A percentile compares a stretch with the other conserved stretches of the same genome.
Evolutionary conservation across 1,140 invertebrate species (phyloP).

Genomic region (Cephus cinctus): DNA sequence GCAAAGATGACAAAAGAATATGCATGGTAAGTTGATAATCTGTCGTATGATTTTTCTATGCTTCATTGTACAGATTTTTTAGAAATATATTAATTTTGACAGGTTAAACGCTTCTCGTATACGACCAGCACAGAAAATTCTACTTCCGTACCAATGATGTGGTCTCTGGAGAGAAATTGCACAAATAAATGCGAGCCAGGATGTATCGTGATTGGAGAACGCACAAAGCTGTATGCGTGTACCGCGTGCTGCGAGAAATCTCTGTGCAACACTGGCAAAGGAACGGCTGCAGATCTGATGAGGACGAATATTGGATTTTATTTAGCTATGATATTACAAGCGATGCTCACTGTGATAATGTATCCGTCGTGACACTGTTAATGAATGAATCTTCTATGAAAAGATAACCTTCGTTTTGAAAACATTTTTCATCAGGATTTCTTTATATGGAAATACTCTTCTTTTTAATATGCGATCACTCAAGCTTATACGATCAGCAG

Average conservation of each 20-base stretch:
- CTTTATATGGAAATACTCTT: too few species aligned
- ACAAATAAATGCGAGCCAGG: conserved; percentile 79
- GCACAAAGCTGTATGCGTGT: conserved; percentile 81
- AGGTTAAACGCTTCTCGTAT: conserved; percentile 82
- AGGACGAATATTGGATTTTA: conserved; percentile 41
- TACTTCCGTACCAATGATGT: conserved; percentile 71
- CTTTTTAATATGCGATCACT: too few species aligned
- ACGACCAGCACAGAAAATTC: conserved; percentile 79
- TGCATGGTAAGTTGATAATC: conserved; percentile 70
- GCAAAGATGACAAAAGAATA: conserved; percentile 69
- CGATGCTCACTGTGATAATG: conserved; percentile 43
- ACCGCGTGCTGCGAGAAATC: conserved; percentile 76
- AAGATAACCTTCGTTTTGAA: too few species aligned
- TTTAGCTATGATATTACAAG: conserved; percentile 43
- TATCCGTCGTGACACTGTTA: conserved; percentile 43
- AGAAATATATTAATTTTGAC: conserved; percentile 21
- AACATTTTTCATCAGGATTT: too few species aligned
- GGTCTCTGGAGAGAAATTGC: conserved; percentile 80
- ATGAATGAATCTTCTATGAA: conserved; percentile 18
- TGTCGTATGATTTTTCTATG: conserved; percentile 2
- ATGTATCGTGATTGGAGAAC: conserved; percentile 82
- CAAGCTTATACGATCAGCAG: too few species aligned
- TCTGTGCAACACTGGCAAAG: conserved; percentile 74
- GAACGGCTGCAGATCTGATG: conserved; percentile 42
- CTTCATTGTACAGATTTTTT: too few species aligned